A percentile compares a stretch with the other conserved stretches of the same genome.
Evolutionary conservation across 2,888 invertebrate genomes (phyloP).

Genomic region (Exephanes ischioxanthus): DNA sequence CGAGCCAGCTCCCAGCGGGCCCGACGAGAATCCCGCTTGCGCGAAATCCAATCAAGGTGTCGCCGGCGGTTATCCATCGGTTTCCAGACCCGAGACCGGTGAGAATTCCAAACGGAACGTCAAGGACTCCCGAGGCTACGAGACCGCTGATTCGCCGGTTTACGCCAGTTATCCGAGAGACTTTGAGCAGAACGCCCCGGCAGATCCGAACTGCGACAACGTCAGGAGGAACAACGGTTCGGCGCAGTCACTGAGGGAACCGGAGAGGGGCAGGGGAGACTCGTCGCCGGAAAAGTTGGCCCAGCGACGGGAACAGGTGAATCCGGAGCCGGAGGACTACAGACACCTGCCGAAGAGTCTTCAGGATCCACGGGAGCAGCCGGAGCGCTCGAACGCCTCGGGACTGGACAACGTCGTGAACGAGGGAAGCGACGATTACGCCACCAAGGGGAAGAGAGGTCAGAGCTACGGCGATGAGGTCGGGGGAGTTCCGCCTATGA

Average conservation of each 20-base stretch:
- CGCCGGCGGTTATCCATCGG: not conserved
- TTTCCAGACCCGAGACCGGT: not conserved
- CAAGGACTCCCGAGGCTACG: conserved; percentile 23
- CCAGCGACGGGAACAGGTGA: conserved; percentile 27
- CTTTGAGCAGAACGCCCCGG: not conserved
- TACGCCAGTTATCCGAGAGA: conserved; percentile 14
- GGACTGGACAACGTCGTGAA: conserved; percentile 29
- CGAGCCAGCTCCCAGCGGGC: not conserved
- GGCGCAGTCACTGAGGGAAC: conserved; percentile 7
- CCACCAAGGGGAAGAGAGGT: conserved; percentile 15
- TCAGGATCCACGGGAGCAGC: conserved; percentile 41
- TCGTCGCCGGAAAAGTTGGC: not conserved
- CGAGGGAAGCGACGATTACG: conserved; percentile 16
- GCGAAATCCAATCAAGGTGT: conserved; percentile 17
- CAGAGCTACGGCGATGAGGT: conserved; percentile 11
- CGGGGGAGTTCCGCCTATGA: not conserved
- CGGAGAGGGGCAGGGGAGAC: not conserved
- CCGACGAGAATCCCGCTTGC: conserved; percentile 31
- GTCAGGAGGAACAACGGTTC: conserved; percentile 14
- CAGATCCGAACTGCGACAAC: conserved; percentile 29
- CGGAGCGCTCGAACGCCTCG: conserved; percentile 32
- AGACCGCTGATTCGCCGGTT: not conserved
- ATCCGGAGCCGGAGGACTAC: conserved; percentile 40
- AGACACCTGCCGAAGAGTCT: conserved; percentile 35
- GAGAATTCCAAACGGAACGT: conserved; percentile 28